Evolutionary conservation across 2,888 invertebrate genomes (phyloP).

Genomic region (Pterostichus madidus): DNA sequence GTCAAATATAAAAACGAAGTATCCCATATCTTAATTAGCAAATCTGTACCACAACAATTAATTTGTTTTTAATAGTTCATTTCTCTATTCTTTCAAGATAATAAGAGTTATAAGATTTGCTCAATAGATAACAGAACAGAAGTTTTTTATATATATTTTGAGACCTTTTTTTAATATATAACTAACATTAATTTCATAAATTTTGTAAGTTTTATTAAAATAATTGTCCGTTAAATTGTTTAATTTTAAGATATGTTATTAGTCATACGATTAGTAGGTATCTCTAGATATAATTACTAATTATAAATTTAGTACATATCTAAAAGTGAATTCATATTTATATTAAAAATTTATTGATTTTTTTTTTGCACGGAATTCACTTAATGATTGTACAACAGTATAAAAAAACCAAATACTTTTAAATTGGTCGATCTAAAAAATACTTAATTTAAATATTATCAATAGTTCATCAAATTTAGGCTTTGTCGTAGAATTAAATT

Average conservation of each 20-base stretch:
- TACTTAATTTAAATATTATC: too few species aligned
- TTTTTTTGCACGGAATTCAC: background rate
- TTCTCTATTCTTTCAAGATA: too few species aligned
- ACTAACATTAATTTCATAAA: background rate
- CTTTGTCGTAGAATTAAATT: too few species aligned
- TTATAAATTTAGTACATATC: background rate
- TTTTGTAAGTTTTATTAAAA: background rate
- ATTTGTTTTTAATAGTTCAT: too few species aligned
- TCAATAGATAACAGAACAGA: background rate
- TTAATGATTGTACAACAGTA: too few species aligned
- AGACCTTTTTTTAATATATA: background rate
- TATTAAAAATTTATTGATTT: background rate
- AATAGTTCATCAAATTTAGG: too few species aligned
- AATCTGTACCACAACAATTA: too few species aligned
- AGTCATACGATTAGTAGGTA: background rate
- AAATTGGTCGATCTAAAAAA: too few species aligned
- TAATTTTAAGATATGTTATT: constrained; percentile 8
- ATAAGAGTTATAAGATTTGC: background rate
- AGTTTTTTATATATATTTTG: too few species aligned
- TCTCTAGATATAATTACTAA: background rate
- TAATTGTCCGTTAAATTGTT: background rate
- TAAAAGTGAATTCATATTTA: background rate
- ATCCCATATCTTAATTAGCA: background rate
- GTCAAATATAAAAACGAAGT: background rate
- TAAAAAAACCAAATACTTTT: too few species aligned